These are phyloP conservation scores for Drosophila pachea DNA, from an alignment of 1,140 invertebrate species.

Conservation along the genomic window DNA sequence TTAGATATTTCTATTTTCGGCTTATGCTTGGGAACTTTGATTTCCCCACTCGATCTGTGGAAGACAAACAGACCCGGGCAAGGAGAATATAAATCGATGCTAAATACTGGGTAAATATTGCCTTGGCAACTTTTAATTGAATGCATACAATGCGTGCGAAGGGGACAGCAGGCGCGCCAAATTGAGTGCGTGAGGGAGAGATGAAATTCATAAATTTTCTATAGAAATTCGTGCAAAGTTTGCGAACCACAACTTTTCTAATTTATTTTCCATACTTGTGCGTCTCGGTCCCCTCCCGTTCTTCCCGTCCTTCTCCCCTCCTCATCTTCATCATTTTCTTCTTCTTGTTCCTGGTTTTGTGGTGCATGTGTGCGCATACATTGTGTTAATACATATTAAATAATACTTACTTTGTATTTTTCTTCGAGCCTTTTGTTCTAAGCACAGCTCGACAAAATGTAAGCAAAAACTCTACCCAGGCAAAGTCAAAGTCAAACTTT, in stretches of 20 bases:
- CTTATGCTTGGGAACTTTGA: conserved; percentile 60
- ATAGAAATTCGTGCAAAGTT: conserved; percentile 50
- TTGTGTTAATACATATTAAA: conserved; percentile 69
- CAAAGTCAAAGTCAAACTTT: conserved; percentile 37
- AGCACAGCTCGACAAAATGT: conserved; percentile 25
- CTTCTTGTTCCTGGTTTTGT: neutral
- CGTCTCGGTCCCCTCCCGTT: neutral
- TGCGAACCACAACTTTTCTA: conserved; percentile 66
- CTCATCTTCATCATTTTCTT: neutral
- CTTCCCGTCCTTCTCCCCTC: neutral
- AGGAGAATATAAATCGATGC: conserved; percentile 19
- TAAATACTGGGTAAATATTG: conserved; percentile 69
- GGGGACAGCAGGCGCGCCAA: neutral
- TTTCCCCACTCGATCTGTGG: conserved; percentile 26
- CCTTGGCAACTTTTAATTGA: conserved; percentile 67
- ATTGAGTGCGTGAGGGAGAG: neutral
- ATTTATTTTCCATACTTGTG: conserved; percentile 65
- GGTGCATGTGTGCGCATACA: conserved; percentile 29
- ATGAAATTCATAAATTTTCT: conserved; percentile 69
- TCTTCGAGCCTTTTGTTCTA: conserved; percentile 58
- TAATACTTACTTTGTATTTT: conserved; percentile 72
- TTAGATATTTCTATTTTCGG: conserved; percentile 32
- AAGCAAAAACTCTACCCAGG: conserved; percentile 25
- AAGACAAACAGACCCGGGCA: neutral
- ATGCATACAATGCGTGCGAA: conserved; percentile 13